Evolutionary conservation across 2,113 vertebrate species (phyloP), one percentile per base, ranked within the genome.

Genomic region (Seriola aureovittata): DNA sequence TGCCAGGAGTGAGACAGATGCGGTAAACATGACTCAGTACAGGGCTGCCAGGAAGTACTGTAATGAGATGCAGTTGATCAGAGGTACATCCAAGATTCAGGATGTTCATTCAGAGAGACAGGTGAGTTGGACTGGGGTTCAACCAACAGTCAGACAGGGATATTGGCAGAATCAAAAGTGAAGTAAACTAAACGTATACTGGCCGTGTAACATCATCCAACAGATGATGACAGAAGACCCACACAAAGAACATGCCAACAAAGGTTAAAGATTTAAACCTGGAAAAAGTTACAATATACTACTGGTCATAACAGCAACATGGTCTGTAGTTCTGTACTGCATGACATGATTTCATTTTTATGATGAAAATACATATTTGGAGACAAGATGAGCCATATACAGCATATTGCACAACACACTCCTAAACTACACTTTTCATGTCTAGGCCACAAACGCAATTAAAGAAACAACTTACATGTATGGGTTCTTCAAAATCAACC

Each of bases 31-130:
- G 80, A 58, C 80, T 86, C 74, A 70, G 77, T 75, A 48, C 46
- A 12, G 8, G 36, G 64, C 82, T 91, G 75, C 82, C 88, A 89
- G 83, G 71, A 89, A 85, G 23, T 60, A 67, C 62, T 63, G 67
- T 80, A 77, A 87, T 75, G 75, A 82, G 69, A 89, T 75, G 70
- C 60, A 71, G 86, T 69, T 81, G 86, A 90, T 90, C 79, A 84
- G 78, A 91, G 75, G 59, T 80, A 64, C 63, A 63, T 90, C 73
- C 82, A 80, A 81, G 64, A 82, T 36, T 29, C 4, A 57, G 59
- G 65, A 85, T 71, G 68, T 80, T 74, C 66, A 87, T 87, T 78
- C 32, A 25, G 75, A 78, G 46, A 83, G 65, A 85, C 71, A 81
- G 78, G 73, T 76, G 44, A 77, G 76, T 42, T 60, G 29, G 59